Conservation (phyloP, 2,888 invertebrate genomes). For the Diplazon laetatorius region DNA sequence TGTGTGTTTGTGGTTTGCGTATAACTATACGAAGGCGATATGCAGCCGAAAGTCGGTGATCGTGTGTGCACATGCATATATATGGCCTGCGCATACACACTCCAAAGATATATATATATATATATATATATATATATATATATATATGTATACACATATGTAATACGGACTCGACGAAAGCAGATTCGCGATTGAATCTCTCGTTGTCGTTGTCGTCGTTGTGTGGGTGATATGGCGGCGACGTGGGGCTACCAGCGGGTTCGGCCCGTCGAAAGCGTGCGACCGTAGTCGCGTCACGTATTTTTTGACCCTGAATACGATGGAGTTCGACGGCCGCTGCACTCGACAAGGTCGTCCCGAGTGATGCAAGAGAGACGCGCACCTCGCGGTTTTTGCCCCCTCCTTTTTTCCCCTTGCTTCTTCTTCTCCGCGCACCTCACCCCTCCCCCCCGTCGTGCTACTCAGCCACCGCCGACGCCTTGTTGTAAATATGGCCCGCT, state of each 20-base stretch:
- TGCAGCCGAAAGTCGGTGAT: background rate
- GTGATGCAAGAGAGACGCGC: conserved; percentile 73
- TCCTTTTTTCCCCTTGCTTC: conserved; percentile 25
- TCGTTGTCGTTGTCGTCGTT: background rate
- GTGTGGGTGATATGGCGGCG: conserved; percentile 10
- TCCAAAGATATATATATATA: background rate
- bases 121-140: background rate
- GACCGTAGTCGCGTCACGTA: conserved; percentile 67
- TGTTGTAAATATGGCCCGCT: background rate
- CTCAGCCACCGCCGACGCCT: background rate
- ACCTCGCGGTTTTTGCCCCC: conserved; percentile 53
- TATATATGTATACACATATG: background rate
- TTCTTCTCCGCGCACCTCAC: background rate
- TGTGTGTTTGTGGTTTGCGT: background rate
- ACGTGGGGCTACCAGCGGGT: conserved; percentile 25
- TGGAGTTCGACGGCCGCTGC: conserved; percentile 76
- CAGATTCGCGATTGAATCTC: conserved; percentile 10
- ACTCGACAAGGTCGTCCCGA: conserved; percentile 74
- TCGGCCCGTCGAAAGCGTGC: conserved; percentile 56
- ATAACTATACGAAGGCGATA: conserved; percentile 10
- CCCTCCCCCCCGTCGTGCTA: too few species aligned
- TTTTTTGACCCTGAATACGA: conserved; percentile 75
- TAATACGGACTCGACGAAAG: background rate
- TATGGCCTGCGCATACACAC: too few species aligned
- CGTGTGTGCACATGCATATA: background rate